Conservation (phyloP, 2,797 vertebrate genomes). For the Acestrorhynchus altus region DNA sequence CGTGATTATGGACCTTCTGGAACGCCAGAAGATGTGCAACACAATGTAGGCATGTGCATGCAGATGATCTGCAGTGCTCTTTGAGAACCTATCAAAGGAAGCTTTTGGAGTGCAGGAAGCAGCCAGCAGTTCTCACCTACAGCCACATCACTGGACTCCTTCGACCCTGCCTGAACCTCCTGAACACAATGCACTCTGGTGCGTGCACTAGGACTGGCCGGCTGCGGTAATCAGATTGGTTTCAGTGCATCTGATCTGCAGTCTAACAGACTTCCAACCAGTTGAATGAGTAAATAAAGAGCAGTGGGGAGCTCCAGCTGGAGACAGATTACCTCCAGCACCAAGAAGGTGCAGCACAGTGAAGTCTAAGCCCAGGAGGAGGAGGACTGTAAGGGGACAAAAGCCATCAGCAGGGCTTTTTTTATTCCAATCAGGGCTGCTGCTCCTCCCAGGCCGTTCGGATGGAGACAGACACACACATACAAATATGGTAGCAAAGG, state of each 20-base stretch:
- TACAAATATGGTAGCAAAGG: background rate
- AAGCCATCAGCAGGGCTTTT: conserved; percentile 72
- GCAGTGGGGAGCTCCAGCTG: conserved; percentile 80
- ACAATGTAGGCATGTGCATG: too few species aligned
- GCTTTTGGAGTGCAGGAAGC: background rate
- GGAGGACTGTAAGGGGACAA: conserved; percentile 69
- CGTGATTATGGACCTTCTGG: conserved; percentile 15
- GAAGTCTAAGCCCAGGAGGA: conserved; percentile 81
- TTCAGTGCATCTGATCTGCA: conserved; percentile 86
- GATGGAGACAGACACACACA: conserved; percentile 9
- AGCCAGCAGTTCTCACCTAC: background rate
- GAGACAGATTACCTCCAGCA: conserved; percentile 83
- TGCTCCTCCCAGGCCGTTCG: conserved; percentile 53
- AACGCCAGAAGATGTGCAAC: too few species aligned
- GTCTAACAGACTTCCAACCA: conserved; percentile 89
- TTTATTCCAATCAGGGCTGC: conserved; percentile 62
- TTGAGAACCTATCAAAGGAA: too few species aligned
- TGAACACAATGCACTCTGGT: conserved; percentile 45
- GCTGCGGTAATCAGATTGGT: conserved; percentile 89
- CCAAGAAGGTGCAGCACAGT: conserved; percentile 79
- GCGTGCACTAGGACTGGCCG: conserved; percentile 81
- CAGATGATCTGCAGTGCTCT: too few species aligned
- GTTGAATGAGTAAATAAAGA: conserved; percentile 91
- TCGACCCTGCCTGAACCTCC: background rate
- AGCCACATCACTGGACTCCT: background rate